Evolutionary conservation across 1,140 invertebrate species (phyloP), one percentile per base, ranked within the genome.

Genomic region (Chironomus striatipennis): DNA sequence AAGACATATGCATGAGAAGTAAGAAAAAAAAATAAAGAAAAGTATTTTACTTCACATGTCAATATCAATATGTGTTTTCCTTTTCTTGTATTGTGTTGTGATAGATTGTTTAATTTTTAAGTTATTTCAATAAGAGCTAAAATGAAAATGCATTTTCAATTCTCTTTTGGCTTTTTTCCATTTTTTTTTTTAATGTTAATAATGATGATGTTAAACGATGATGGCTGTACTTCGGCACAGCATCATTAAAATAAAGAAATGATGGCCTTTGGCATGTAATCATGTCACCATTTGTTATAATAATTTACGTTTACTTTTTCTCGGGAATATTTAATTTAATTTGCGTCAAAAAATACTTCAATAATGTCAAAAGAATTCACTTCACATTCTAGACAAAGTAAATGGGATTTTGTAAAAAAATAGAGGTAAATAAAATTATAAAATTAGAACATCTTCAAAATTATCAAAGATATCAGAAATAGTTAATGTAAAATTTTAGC

Each of bases 21-120:
- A 57, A 57, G 12, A 15, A 57, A 57, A 34, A 57, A 57, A 15
- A 57, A 57, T 7, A 57, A 57, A 15, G 5, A 57, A n/a, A 57
- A 57, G n/a, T 57, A 57, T n/a, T 57, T 34, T 57, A 47, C 47
- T 57, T 57, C 47, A 57, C 47, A 57, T 57, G 47, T 57, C 47
- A 57, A 57, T 57, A 57, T 57, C 47, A 57, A 57, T 57, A 57
- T 57, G 47, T 57, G 47, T 57, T 57, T 57, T 57, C 47, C 9
- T 57, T 57, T 57, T 34, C 24, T n/a, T 57, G 12, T 57, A 57
- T 57, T 57, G 47, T 57, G 47, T 57, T 57, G 47, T 57, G 47
- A 57, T 57, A 57, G 47, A 57, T 57, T 57, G 47, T 57, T 57
- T 57, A n/a, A 57, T 57, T 57, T 57, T 57, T 15, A n/a, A 57